These are phyloP conservation scores for Chloroclysta siterata DNA, from an alignment of 2,888 invertebrate species.

Conservation along the genomic window DNA sequence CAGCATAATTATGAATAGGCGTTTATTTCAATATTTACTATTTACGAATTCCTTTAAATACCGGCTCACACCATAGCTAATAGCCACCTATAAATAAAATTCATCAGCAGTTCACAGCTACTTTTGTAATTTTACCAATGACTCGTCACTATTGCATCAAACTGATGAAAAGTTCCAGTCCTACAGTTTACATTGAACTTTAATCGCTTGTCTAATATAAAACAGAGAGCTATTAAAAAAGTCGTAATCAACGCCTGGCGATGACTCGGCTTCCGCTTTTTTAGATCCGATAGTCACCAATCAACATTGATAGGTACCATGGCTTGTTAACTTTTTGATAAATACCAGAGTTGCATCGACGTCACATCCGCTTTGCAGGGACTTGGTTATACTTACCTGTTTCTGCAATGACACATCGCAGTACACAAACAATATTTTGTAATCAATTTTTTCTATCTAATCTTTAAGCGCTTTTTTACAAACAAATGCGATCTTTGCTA, in stretches of 20 bases:
- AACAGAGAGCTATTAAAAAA: slow-evolving; percentile 26
- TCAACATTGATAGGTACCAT: slow-evolving; percentile 4
- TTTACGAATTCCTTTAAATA: no score
- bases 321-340: not conserved
- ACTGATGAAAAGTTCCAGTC: slow-evolving; percentile 5
- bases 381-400: no score
- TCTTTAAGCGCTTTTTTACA: no score
- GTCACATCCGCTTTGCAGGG: no score
- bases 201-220: slow-evolving; percentile 26
- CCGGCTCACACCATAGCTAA: no score
- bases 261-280: slow-evolving; percentile 30
- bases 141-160: not conserved
- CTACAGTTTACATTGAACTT: slow-evolving; percentile 17
- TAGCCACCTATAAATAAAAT: not conserved
- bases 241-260: slow-evolving; percentile 14
- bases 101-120: not conserved
- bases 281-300: slow-evolving; percentile 8
- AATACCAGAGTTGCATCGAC: no score
- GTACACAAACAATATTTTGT: no score
- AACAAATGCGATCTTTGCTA: no score
- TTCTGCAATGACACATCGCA: no score
- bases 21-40: no score
- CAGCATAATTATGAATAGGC: no score
- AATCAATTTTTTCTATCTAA: no score
- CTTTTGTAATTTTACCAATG: not conserved